Evolutionary conservation across 2,888 invertebrate genomes (phyloP).

Genomic region (Luffia ferchaultella): DNA sequence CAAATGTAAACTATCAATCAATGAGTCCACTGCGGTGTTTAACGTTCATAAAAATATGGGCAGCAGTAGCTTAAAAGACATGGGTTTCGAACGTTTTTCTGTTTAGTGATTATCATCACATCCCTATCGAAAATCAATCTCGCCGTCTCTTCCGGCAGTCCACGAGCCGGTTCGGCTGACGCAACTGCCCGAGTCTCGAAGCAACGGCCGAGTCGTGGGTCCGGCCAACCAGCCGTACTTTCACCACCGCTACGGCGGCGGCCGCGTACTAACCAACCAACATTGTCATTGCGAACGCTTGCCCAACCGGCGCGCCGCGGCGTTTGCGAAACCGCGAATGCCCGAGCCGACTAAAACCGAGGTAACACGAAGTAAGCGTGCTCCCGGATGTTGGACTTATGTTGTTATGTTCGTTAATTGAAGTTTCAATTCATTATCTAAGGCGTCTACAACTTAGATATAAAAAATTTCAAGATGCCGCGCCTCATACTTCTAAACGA

Average conservation of each 20-base stretch:
- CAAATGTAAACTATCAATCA: too few relatives aligned
- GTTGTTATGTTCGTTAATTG: background rate
- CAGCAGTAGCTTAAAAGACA: too few relatives aligned
- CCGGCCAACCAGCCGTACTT: conserved; percentile 30
- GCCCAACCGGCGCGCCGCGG: conserved; percentile 41
- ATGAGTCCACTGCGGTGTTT: too few relatives aligned
- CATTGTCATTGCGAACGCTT: conserved; percentile 45
- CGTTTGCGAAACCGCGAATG: conserved; percentile 43
- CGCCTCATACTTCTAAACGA: too few relatives aligned
- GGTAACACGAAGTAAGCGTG: background rate
- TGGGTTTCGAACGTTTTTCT: too few relatives aligned
- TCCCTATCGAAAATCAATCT: too few relatives aligned
- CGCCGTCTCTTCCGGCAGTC: background rate
- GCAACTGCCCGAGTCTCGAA: background rate
- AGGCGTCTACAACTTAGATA: too few relatives aligned
- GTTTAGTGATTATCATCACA: too few relatives aligned
- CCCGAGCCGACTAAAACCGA: conserved; percentile 21
- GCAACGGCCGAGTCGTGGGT: background rate
- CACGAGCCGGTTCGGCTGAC: background rate
- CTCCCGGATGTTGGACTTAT: background rate
- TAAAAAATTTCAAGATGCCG: too few relatives aligned
- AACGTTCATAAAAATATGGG: too few relatives aligned
- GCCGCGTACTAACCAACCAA: conserved; percentile 25
- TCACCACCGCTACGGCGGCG: conserved; percentile 29
- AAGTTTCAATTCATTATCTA: too few relatives aligned